Evolutionary conservation across 2,888 invertebrate genomes (phyloP), one percentile per base, ranked within the genome.

Genomic region (Callinectes sapidus): DNA sequence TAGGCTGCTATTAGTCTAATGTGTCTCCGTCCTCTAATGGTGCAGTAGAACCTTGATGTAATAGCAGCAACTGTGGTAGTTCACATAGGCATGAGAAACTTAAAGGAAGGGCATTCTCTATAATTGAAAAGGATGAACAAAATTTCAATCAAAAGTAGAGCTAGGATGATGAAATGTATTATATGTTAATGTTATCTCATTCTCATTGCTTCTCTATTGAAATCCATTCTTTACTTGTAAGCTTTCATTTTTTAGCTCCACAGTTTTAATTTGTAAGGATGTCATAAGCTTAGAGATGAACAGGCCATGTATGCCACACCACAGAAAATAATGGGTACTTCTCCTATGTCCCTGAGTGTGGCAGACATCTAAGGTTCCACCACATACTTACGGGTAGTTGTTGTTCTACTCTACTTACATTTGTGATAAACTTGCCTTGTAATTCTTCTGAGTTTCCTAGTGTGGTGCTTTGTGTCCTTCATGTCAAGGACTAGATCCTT

Each of bases 391-490:
- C 35, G 35, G 54, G 54, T 55, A 55, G 35, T 35, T 13, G 5
- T 32, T 61, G 54, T 28, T 88, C 87, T 87, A 66, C 90, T 77
- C 90, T 90, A 90, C 90, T 89, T 92, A 92, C 87, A 90, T 71
- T 90, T 92, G 92, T 92, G 92, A 90, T 90, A 92, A 66, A 92
- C 90, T 77, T 92, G 92, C 92, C 92, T 92, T 92, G 92, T 77
- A 85, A 42, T 66, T 88, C 55, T 81, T 92, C 85, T 89, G 39
- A 35, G 92, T 92, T 89, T 92, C 89, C 92, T 92, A 92, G 55
- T 89, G 66, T 86, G 92, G 92, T 92, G 92, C 92, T 92, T 66
- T 54, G 48, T 91, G 91, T 48, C 90, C 42, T 39, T 85, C 18
- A 8, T 32, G 28, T 8, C 10, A 28, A 54, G 90, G 35, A 18